Conservation (phyloP, 2,113 vertebrate species). For the Illadopsis cleaveri region DNA sequence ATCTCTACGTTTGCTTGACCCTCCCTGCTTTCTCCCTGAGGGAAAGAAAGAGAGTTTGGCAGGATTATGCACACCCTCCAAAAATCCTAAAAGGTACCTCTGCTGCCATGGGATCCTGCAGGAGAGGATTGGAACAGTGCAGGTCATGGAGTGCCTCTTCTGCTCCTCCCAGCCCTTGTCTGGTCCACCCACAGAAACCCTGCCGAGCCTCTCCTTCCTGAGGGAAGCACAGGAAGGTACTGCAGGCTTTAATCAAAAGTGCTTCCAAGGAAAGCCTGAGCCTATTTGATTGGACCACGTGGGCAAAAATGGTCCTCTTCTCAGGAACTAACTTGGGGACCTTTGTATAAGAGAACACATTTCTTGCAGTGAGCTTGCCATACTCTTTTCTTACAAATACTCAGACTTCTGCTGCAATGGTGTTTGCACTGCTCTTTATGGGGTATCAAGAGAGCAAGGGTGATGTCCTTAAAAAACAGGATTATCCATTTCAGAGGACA, state of each 20-base stretch:
- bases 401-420: background rate
- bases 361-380: background rate
- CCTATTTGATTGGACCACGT: accelerated
- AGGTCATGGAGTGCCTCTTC: background rate
- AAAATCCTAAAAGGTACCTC: background rate
- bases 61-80: background rate
- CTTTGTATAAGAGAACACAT: accelerated
- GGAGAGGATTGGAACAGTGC: accelerated
- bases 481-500: background rate
- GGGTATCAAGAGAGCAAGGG: conserved; percentile 1
- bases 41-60: background rate
- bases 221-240: background rate
- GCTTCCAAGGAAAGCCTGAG: background rate
- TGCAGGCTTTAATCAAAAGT: background rate
- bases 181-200: background rate
- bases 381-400: background rate
- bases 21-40: background rate
- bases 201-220: background rate
- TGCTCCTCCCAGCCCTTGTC: background rate
- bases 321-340: background rate
- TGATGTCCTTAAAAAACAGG: conserved; percentile 6
- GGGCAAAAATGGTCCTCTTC: background rate
- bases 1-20: background rate
- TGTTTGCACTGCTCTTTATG: background rate
- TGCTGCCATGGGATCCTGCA: background rate